Percentiles rank a stretch among this genome's conserved stretches.
phyloP scores from a whole-genome alignment of 2,113 vertebrate species.

The Campylorhamphus procurvoides region DNA sequence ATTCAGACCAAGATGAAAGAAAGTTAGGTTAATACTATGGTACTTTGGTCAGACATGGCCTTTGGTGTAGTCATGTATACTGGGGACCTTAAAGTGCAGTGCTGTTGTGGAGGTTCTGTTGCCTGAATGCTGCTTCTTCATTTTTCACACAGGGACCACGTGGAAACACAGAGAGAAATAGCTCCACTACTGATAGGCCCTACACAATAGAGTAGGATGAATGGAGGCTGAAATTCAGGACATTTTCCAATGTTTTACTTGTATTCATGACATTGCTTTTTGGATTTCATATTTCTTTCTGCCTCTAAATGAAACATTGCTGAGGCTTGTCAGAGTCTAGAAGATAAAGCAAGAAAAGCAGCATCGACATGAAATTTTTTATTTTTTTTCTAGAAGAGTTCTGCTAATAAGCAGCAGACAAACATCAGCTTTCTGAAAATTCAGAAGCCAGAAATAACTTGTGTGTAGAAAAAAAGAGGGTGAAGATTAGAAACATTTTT shows the following conservation, averaged over 20 bases:
- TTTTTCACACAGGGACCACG: not conserved
- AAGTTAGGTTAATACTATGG: not conserved
- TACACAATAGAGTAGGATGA: not conserved
- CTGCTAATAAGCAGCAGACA: not conserved
- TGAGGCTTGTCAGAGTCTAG: not conserved
- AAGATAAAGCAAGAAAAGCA: not conserved
- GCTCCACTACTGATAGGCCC: not conserved
- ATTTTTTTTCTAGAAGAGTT: not conserved
- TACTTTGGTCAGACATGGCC: not conserved
- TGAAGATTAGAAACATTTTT: not conserved
- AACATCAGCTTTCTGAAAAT: not conserved
- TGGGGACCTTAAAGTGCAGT: not conserved
- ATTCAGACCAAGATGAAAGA: not conserved
- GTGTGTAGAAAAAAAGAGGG: fast-evolving
- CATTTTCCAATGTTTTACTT: not conserved
- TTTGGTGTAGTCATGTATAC: not conserved
- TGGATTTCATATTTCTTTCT: not conserved
- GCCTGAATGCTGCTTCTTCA: not conserved
- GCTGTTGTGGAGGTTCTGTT: not conserved
- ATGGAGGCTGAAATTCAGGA: not conserved
- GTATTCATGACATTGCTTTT: not conserved
- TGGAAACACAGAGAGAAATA: not conserved
- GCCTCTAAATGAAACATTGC: not conserved
- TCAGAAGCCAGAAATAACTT: not conserved
- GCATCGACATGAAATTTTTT: not conserved